These are phyloP conservation scores for Papilio demoleus DNA, from an alignment of 2,888 invertebrate species.

Conservation along the genomic window DNA sequence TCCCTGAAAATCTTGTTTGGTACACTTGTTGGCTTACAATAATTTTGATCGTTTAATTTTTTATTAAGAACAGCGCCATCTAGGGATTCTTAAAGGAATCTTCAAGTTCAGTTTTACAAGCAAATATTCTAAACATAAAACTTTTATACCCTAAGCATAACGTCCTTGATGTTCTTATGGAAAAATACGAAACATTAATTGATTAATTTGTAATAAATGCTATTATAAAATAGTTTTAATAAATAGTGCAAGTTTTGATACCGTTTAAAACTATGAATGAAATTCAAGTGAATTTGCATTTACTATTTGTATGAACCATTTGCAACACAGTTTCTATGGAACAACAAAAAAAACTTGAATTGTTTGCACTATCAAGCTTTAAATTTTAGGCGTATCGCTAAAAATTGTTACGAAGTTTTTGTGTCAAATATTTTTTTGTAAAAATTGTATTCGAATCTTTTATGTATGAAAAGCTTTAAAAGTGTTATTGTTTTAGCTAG, in stretches of 20 bases:
- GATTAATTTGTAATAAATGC: too few species aligned
- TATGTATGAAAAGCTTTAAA: slow-evolving; percentile 37
- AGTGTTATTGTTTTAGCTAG: slow-evolving; percentile 36
- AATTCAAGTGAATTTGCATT: slow-evolving; percentile 8
- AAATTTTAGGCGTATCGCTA: slow-evolving; percentile 12
- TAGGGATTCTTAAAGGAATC: too few species aligned
- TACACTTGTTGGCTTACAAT: too few species aligned
- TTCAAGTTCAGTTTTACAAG: too few species aligned
- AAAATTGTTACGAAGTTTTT: slow-evolving; percentile 5
- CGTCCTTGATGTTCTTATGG: too few species aligned
- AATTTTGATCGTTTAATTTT: too few species aligned
- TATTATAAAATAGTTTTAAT: too few species aligned
- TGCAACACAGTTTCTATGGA: not conserved
- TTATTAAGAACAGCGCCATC: too few species aligned
- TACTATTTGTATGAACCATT: slow-evolving; percentile 12
- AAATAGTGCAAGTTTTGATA: not conserved
- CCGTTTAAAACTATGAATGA: not conserved
- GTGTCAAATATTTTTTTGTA: slow-evolving; percentile 22
- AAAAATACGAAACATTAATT: too few species aligned
- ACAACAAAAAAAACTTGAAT: slow-evolving; percentile 26
- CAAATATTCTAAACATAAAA: too few species aligned
- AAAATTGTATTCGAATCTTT: slow-evolving; percentile 17
- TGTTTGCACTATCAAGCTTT: slow-evolving; percentile 23
- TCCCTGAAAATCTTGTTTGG: too few species aligned
- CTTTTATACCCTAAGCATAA: too few species aligned